Base-by-base conservation (phyloP, 2,113 vertebrate species). In the Triplophysa siluroides region DNA sequence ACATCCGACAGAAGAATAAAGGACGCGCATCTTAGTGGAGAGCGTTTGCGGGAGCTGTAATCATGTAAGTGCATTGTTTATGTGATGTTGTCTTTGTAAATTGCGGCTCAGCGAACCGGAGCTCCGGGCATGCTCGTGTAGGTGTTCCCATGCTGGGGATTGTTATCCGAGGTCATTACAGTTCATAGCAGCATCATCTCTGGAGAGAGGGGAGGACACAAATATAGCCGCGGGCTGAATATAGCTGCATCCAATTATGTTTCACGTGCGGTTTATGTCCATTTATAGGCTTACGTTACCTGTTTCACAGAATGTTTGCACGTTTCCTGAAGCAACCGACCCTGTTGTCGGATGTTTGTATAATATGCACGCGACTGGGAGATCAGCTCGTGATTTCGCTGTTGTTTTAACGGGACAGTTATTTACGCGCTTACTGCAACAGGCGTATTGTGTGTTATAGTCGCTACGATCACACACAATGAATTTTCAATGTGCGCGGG, bases 131-230 rank as follows among this genome's bases (percentile, higher is more conserved):
- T 38, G 72, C 70, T 50, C 58, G 29, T 70, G 83, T 75, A 66
- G 50, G 56, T 69, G 62, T 81, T 78, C 68, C 52, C 52, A 19
- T 54, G 47, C 14, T 18, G 43, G 10, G 11, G 43, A 45, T 45
- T 45, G 70, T 77, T 83, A 61, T 33, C 29, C 19, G 63, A 52
- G 81, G 79, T 78, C 80, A 81, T 62, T 64, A 52, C 54, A 75
- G 81, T 83, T 81, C 83, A 83, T 14, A 26, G 33, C 41, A 81
- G 79, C 83, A 84, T 84, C 79, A 84, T 84, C 79, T 63, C 68
- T n/a, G 45, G 26, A 72, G 52, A 60, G 68, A 47, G n/a, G n/a
- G 54, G 50, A 21, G 65, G 29, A 13, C 60, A 58, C 13, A 3
- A 6, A 12, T 54, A 33, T 73, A 60, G 69, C 47, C 69, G 26